These are phyloP conservation scores for Lycia hirtaria DNA, from an alignment of 2,888 invertebrate genomes.

Conservation along the genomic window DNA sequence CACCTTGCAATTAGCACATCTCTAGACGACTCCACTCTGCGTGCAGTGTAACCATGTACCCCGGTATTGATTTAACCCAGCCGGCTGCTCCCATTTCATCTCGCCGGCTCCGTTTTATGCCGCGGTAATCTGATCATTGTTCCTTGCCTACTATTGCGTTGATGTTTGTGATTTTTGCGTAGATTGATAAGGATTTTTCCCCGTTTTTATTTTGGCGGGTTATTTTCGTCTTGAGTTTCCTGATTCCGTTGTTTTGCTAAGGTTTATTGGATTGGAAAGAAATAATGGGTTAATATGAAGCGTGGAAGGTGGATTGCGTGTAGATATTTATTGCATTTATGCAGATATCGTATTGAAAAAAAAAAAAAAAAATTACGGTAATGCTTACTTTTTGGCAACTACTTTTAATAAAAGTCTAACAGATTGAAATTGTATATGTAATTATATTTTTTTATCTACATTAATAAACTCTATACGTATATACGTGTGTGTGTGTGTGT, in stretches of 20 bases:
- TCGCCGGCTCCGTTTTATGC: slow-evolving; percentile 27
- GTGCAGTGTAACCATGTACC: slow-evolving; percentile 1
- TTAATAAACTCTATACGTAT: too few species aligned
- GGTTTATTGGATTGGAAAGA: slow-evolving; percentile 23
- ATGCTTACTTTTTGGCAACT: too few species aligned
- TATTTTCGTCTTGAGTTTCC: slow-evolving; percentile 9
- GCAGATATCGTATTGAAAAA: too few species aligned
- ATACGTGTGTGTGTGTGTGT: too few species aligned
- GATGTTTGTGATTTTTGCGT: slow-evolving; percentile 30
- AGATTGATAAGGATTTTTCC: slow-evolving; percentile 10
- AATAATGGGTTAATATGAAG: slow-evolving; percentile 23
- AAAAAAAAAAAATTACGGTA: too few species aligned
- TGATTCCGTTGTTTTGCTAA: slow-evolving; percentile 26
- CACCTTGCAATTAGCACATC: background rate
- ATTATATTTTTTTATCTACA: too few species aligned
- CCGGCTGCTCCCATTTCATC: slow-evolving; percentile 24
- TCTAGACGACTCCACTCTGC: slow-evolving; percentile 7
- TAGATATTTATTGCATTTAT: slow-evolving; percentile 9
- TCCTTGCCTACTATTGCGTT: slow-evolving; percentile 23
- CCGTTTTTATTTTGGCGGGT: background rate
- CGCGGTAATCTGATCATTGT: slow-evolving; percentile 33
- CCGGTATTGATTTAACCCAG: slow-evolving; percentile 30
- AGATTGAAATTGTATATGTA: too few species aligned
- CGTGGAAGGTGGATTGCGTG: slow-evolving; percentile 9
- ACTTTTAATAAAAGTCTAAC: too few species aligned